phyloP scores from a whole-genome alignment of 2,113 vertebrate genomes.

The Melanostigma gelatinosum region DNA sequence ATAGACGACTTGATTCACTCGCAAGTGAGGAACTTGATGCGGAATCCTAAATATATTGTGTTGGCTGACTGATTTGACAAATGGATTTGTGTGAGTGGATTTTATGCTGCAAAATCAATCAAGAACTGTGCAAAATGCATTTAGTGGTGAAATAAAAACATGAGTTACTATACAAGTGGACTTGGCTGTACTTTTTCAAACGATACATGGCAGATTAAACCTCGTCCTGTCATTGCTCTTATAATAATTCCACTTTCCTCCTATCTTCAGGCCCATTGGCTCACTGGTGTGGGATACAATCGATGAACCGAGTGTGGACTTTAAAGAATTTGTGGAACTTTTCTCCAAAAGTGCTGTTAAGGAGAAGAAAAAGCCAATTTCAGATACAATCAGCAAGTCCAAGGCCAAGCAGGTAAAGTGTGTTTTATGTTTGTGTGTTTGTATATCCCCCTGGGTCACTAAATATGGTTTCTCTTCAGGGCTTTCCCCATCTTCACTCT shows the following conservation, averaged over 20 bases:
- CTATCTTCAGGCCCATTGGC: conserved; percentile 83
- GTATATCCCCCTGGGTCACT: neutral
- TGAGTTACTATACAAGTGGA: conserved; percentile 12
- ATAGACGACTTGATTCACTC: conserved; percentile 46
- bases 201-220: neutral
- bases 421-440: neutral
- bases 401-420: conserved; percentile 91
- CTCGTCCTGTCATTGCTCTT: neutral
- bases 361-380: conserved; percentile 98
- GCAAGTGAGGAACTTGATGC: conserved; percentile 39
- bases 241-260: conserved; percentile 22
- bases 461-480: conserved; percentile 16
- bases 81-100: conserved; percentile 13
- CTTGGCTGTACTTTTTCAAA: conserved; percentile 11
- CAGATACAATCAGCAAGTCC: conserved; percentile 96
- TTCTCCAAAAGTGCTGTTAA: conserved; percentile 96
- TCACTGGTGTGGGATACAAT: conserved; percentile 96
- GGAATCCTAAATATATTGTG: conserved; percentile 35
- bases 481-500: conserved; percentile 39
- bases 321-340: conserved; percentile 94
- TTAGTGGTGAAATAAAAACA: conserved; percentile 15
- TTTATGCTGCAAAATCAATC: conserved; percentile 17
- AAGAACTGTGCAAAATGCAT: conserved; percentile 13
- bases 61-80: conserved; percentile 30
- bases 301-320: conserved; percentile 93